Evolutionary conservation across 2,888 invertebrate genomes (phyloP), one percentile per base, ranked within the genome.

Genomic region (Vesta saturnalis): DNA sequence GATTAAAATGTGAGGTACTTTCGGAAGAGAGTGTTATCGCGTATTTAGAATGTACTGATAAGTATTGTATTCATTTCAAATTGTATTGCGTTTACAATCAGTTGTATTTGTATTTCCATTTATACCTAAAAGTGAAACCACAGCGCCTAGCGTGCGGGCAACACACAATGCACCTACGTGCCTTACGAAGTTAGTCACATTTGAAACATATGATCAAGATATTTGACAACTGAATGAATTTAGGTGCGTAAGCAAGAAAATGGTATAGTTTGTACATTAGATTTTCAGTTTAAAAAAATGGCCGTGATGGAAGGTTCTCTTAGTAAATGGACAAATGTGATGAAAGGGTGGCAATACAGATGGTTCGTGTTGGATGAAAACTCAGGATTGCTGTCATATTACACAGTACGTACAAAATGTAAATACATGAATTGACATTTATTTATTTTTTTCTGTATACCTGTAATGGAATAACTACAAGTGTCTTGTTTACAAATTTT

Each of bases 361-460:
- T 99, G 98, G 96, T 99, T 99, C 86, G 98, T 99, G 78, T 86
- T 99, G 78, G 98, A 99, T 86, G 97, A 97, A 85, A 96, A 94
- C 85, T 94, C 96, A 77, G 98, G 97, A 60, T 88, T 98, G 71
- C 88, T 99, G 68, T 96, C 97, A 5, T 99, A 99, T 85, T 99
- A 97, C 83, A 99, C 99, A 84, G 97, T 97, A 86, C 90, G 94
- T 65, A 65, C 2, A 39, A 39, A 4, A n/a, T 23, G 23, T n/a
- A n/a, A n/a, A 39, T 39, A 35, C n/a, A 43, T 23, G 18, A 19
- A 10, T 3, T 54, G 30, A 62, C 52, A 19, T 19, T 18, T 52
- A 19, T 19, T 19, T 19, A 12, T 12, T 22, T 23, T 49, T 61
- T 39, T 16, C 16, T 30, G 1, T 19, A 21, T 39, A 35, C 39